Percentiles rank a stretch among this genome's conserved stretches.
phyloP scores from a whole-genome alignment of 2,797 vertebrate genomes.

The Gymnopithys bicolor region DNA sequence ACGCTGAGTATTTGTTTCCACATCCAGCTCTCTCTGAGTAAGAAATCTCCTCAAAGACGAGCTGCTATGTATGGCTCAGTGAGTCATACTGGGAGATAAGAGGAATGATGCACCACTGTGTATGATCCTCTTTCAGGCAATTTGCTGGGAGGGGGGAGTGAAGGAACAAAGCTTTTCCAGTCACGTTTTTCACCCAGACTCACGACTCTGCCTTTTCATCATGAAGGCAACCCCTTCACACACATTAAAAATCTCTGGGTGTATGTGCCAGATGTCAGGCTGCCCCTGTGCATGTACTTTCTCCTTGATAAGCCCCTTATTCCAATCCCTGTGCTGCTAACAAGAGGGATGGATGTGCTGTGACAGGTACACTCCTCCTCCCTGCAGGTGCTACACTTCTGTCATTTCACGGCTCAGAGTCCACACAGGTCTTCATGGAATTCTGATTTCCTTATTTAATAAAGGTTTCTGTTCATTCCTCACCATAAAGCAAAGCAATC shows the following conservation, averaged over 20 bases:
- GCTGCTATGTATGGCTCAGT: slow-evolving; percentile 59
- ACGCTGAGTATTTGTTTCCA: slow-evolving; percentile 18
- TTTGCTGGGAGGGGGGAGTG: neutral
- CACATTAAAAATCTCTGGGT: neutral
- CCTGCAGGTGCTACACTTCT: neutral
- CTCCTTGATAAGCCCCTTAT: neutral
- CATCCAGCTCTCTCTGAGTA: slow-evolving; percentile 50
- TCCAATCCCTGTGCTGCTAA: neutral
- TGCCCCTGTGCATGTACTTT: neutral
- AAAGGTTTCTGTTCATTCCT: neutral
- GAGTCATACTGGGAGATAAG: slow-evolving; percentile 47
- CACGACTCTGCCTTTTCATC: neutral
- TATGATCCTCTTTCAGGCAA: slow-evolving; percentile 44
- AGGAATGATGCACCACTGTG: slow-evolving; percentile 28
- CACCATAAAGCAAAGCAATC: neutral
- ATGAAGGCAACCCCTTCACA: neutral
- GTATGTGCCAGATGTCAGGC: neutral
- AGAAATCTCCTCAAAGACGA: slow-evolving; percentile 45
- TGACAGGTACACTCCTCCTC: neutral
- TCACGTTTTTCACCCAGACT: neutral
- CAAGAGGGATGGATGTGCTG: neutral
- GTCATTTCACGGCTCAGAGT: neutral
- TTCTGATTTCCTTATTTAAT: neutral
- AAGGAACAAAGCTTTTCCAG: slow-evolving; percentile 1
- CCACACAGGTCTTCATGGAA: neutral